Conservation (phyloP, 2,797 vertebrate species). For the Australoheros facetus region DNA sequence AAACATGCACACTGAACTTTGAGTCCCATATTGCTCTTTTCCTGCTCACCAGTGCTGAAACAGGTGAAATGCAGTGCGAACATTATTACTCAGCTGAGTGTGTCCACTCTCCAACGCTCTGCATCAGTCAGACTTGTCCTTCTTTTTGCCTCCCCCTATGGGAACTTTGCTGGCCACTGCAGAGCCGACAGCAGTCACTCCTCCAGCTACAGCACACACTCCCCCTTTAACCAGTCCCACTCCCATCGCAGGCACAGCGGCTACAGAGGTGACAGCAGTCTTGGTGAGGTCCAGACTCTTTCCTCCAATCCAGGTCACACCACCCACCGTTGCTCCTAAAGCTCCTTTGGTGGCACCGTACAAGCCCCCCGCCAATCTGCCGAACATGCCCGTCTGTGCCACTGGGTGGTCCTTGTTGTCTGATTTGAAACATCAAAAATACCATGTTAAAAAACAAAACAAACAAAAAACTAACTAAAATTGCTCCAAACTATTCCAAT, state of each 20-base stretch:
- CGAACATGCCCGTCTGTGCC: conserved; percentile 90
- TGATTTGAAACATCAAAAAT: conserved; percentile 62
- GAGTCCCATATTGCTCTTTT: conserved; percentile 56
- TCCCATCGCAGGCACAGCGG: conserved; percentile 89
- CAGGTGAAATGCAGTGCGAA: conserved; percentile 32
- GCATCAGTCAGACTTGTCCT: conserved; percentile 98
- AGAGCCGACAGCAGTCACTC: conserved; percentile 91
- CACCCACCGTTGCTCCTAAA: conserved; percentile 91
- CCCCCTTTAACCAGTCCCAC: conserved; percentile 94
- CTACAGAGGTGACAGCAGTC: conserved; percentile 90
- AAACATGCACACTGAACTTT: conserved; percentile 47
- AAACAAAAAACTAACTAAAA: background rate
- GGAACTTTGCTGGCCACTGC: conserved; percentile 94
- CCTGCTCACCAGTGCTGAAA: conserved; percentile 40
- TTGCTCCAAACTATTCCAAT: background rate
- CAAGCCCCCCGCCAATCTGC: conserved; percentile 91
- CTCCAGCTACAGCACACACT: conserved; percentile 91
- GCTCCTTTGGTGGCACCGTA: conserved; percentile 94
- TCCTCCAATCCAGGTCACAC: conserved; percentile 95
- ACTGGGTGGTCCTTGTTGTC: conserved; percentile 91
- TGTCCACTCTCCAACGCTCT: conserved; percentile 2
- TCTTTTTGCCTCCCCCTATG: conserved; percentile 93
- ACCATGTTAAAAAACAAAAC: background rate
- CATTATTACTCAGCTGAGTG: conserved; percentile 14
- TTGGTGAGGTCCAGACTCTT: conserved; percentile 94